Conservation (phyloP, 2,113 vertebrate species). For the Poicephalus meyeri region DNA sequence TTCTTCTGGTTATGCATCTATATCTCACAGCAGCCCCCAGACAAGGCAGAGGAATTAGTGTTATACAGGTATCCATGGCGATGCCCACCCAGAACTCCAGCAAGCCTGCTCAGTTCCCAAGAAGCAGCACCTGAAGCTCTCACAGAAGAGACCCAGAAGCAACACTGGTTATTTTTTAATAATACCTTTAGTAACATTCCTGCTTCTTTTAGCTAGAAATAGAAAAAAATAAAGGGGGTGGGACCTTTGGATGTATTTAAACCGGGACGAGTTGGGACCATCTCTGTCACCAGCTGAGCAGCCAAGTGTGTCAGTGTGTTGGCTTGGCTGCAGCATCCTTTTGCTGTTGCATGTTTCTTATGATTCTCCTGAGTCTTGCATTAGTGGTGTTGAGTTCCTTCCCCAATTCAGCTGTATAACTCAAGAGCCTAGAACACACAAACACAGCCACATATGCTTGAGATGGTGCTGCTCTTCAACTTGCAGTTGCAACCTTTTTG, state of each 20-base stretch:
- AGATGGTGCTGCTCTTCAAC: background rate
- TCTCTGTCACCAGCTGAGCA: background rate
- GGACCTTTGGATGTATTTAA: background rate
- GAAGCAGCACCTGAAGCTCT: background rate
- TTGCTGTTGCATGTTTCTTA: background rate
- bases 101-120: background rate
- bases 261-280: background rate
- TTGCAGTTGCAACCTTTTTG: background rate
- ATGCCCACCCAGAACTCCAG: background rate
- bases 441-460: background rate
- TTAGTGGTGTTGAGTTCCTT: slow-evolving; percentile 22
- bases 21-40: background rate
- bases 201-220: background rate
- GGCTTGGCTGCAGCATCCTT: background rate
- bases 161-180: background rate
- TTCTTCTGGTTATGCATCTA: accelerated
- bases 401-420: background rate
- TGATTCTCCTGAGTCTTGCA: background rate
- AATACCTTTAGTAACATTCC: background rate
- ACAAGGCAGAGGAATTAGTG: background rate
- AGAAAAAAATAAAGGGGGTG: accelerated
- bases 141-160: background rate
- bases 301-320: background rate
- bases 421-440: slow-evolving; percentile 56
- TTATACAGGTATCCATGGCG: accelerated